Conservation (phyloP, 2,797 vertebrate species). For the Sebastes reedi region DNA sequence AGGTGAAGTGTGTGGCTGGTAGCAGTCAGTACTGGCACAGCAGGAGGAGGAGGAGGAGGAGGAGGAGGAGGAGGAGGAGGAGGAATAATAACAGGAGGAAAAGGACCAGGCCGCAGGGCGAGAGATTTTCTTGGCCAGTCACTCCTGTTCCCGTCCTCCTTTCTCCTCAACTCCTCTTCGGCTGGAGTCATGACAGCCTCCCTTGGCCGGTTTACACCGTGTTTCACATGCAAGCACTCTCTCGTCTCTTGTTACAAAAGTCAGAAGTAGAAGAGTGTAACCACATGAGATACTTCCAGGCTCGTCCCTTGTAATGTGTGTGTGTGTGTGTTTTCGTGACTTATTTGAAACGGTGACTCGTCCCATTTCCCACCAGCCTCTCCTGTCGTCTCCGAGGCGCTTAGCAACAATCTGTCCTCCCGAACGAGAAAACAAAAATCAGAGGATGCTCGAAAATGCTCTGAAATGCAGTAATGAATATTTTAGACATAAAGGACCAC, state of each 20-base stretch:
- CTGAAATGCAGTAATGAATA: slow-evolving; percentile 77
- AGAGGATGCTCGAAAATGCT: slow-evolving; percentile 70
- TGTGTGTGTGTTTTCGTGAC: slow-evolving; percentile 8
- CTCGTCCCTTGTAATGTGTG: slow-evolving; percentile 7
- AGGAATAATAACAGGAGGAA: slow-evolving; percentile 69
- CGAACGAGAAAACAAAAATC: slow-evolving; percentile 75
- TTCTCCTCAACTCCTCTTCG: slow-evolving; percentile 53
- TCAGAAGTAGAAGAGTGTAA: slow-evolving; percentile 44
- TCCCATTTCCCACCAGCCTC: slow-evolving; percentile 56
- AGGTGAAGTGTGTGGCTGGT: slow-evolving; percentile 92
- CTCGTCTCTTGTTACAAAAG: slow-evolving; percentile 55
- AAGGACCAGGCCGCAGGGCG: slow-evolving; percentile 86
- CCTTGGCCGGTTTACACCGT: slow-evolving; percentile 54
- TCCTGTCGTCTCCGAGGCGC: slow-evolving; percentile 62
- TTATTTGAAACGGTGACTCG: slow-evolving; percentile 46
- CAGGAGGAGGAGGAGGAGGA: slow-evolving; percentile 51
- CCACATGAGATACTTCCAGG: slow-evolving; percentile 48
- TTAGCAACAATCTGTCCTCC: slow-evolving; percentile 73
- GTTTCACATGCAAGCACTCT: slow-evolving; percentile 61
- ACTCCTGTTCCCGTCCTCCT: slow-evolving; percentile 79
- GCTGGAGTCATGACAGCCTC: slow-evolving; percentile 66
- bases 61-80: slow-evolving; percentile 60
- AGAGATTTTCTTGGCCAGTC: slow-evolving; percentile 84
- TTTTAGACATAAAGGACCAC: slow-evolving; percentile 79
- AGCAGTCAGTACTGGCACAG: slow-evolving; percentile 84